These are phyloP conservation scores for Globodera rostochiensis DNA, from an alignment of 1,140 invertebrate genomes.

Conservation along the genomic window DNA sequence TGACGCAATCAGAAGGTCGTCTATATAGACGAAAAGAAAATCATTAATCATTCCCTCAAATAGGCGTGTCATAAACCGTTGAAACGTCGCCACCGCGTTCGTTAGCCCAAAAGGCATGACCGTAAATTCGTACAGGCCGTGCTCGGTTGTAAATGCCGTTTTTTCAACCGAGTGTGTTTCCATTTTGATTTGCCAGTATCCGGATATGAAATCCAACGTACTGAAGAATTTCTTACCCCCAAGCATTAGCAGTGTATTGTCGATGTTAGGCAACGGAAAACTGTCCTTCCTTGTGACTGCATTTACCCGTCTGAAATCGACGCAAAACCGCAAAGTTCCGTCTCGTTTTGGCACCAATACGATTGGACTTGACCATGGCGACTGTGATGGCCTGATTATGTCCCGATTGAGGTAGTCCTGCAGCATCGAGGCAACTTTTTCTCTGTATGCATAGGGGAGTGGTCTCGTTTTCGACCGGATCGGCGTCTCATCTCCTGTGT, in stretches of 20 bases:
- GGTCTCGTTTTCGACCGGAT: constrained; percentile 12
- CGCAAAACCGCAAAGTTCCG: constrained; percentile 66
- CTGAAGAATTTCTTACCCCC: constrained; percentile 59
- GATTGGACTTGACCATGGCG: constrained; percentile 68
- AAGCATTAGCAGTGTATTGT: constrained; percentile 57
- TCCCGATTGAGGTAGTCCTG: constrained; percentile 6
- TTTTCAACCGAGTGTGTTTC: constrained; percentile 25
- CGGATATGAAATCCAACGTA: constrained; percentile 58
- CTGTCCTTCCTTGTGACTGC: constrained; percentile 66
- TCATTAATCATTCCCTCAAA: neutral
- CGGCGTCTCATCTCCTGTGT: constrained; percentile 49
- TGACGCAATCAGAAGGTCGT: neutral
- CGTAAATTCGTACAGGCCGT: constrained; percentile 65
- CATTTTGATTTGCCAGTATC: constrained; percentile 48
- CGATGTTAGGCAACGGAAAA: constrained; percentile 67
- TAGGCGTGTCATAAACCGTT: constrained; percentile 67
- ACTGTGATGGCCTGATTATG: constrained; percentile 42
- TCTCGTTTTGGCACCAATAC: constrained; percentile 70
- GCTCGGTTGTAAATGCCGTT: constrained; percentile 44
- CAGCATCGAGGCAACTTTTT: neutral
- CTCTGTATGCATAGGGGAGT: neutral
- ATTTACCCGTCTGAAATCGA: constrained; percentile 69
- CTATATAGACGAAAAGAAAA: constrained; percentile 5
- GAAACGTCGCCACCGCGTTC: constrained; percentile 65
- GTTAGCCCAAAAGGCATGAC: constrained; percentile 65